Percentiles rank a stretch among this genome's conserved stretches.
These are phyloP conservation scores for Dolomedes plantarius DNA, from an alignment of 2,888 invertebrate genomes.

Conservation along the genomic window DNA sequence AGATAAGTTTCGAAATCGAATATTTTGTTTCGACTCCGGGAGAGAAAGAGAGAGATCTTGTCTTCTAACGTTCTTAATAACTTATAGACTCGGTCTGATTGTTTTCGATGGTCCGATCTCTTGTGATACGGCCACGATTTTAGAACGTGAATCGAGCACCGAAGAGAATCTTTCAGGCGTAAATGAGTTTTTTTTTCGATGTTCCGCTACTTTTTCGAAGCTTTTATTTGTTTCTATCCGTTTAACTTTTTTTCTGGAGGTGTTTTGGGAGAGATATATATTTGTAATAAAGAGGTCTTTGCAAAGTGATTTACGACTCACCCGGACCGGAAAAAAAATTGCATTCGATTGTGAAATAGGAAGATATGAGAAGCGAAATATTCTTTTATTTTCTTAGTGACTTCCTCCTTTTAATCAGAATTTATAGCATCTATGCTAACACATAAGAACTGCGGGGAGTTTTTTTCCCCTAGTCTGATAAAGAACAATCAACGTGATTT, in stretches of 20 bases:
- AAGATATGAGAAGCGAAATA: neutral
- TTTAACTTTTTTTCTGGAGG: too few relatives aligned
- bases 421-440: neutral
- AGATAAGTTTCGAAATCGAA: constrained; percentile 15
- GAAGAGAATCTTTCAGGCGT: constrained; percentile 31
- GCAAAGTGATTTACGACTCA: constrained; percentile 3
- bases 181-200: constrained; percentile 34
- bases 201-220: neutral
- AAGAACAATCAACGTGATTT: neutral
- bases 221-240: neutral
- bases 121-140: neutral
- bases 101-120: neutral
- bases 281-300: neutral
- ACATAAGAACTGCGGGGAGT: neutral
- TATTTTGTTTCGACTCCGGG: neutral
- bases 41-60: neutral
- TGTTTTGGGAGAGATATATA: neutral
- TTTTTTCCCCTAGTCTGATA: neutral
- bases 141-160: constrained; percentile 35
- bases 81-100: constrained; percentile 57
- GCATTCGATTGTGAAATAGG: neutral
- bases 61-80: constrained; percentile 32
- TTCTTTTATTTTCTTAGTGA: too few relatives aligned
- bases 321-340: neutral
- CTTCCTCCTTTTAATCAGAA: neutral